These are phyloP conservation scores for Lates japonicus DNA, from an alignment of 2,797 vertebrate species.

Conservation along the genomic window DNA sequence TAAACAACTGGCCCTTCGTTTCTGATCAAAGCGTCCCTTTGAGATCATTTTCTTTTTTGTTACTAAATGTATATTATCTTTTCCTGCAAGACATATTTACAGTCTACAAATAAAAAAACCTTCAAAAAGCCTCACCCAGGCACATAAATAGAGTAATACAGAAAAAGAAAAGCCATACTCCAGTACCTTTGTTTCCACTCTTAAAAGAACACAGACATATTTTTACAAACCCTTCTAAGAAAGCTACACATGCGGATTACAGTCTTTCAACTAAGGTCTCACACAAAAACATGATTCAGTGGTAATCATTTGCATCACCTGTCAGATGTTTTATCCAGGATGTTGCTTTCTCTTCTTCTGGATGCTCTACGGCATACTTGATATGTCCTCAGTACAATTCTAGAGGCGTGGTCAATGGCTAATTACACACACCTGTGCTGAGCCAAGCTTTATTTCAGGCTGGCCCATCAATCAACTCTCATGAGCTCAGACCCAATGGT, in stretches of 20 bases:
- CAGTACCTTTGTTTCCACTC: not conserved
- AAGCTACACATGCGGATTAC: not conserved
- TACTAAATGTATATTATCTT: not conserved
- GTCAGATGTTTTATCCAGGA: not conserved
- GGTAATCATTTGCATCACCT: not conserved
- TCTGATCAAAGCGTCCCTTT: not conserved
- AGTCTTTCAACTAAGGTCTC: not conserved
- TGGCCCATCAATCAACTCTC: conserved; percentile 8
- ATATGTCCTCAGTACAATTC: not conserved
- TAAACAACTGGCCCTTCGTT: not conserved
- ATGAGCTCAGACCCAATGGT: conserved; percentile 18
- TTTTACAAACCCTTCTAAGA: not conserved
- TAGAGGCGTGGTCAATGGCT: conserved; percentile 22
- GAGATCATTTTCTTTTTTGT: not conserved
- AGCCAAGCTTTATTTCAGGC: not conserved
- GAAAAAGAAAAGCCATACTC: not conserved
- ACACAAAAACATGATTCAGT: not conserved
- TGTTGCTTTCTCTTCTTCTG: not conserved
- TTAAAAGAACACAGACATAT: conserved; percentile 6
- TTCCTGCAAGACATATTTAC: conserved; percentile 1
- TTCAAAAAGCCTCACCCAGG: not conserved
- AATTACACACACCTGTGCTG: conserved; percentile 7
- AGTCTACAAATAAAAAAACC: not conserved
- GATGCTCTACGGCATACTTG: not conserved
- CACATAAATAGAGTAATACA: not conserved